Conservation (phyloP, 1,140 invertebrate species). For the Drosophila sp. region DNA sequence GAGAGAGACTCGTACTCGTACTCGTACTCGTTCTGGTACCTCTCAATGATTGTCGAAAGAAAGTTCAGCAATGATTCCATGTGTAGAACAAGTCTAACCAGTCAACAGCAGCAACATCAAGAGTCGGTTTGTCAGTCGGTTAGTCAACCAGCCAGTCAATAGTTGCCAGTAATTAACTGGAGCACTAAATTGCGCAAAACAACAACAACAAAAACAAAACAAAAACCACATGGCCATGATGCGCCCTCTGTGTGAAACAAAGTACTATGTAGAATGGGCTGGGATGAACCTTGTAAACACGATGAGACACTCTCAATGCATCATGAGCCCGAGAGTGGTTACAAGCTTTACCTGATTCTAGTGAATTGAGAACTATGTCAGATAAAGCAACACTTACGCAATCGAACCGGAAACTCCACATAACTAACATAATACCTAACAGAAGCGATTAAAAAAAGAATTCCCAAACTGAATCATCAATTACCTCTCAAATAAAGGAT, state of each 20-base stretch:
- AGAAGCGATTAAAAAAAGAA: too few species aligned
- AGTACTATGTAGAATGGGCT: not conserved
- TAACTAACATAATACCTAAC: too few species aligned
- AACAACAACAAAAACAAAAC: not conserved
- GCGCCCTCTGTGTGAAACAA: constrained; percentile 14
- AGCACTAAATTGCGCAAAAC: constrained; percentile 35
- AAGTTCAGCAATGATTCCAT: constrained; percentile 21
- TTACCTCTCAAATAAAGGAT: too few species aligned
- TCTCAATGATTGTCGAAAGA: constrained; percentile 48
- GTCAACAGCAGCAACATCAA: constrained; percentile 18
- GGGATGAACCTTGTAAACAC: not conserved
- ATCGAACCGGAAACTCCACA: too few species aligned
- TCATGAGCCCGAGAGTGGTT: not conserved
- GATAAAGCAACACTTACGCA: too few species aligned
- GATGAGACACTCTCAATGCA: constrained; percentile 3
- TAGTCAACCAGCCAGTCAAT: constrained; percentile 8
- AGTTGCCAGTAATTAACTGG: constrained; percentile 40
- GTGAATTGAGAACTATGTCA: not conserved
- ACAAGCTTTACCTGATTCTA: not conserved
- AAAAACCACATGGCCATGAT: constrained; percentile 10
- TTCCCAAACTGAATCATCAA: too few species aligned
- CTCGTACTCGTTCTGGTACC: constrained; percentile 23
- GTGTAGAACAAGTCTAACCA: constrained; percentile 67
- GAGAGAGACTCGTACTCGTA: not conserved
- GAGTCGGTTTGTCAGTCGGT: constrained; percentile 4